phyloP scores from a whole-genome alignment of 1,140 invertebrate species.

The Ptiloglossa arizonensis region DNA sequence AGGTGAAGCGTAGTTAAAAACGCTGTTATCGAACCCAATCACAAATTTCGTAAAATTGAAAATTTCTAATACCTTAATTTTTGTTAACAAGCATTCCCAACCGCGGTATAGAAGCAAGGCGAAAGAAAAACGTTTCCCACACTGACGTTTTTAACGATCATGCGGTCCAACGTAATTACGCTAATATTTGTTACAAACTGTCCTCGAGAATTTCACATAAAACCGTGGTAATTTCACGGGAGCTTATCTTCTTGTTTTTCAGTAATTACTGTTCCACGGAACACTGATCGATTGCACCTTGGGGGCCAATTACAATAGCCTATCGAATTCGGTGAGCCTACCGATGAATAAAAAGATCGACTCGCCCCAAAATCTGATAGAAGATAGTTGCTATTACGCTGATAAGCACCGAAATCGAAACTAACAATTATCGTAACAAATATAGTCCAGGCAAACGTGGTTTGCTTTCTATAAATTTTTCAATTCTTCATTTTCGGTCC shows the following conservation, averaged over 20 bases:
- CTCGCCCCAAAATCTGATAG: neutral
- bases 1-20: no score
- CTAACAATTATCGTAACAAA: neutral
- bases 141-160: neutral
- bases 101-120: neutral
- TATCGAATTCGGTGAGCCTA: neutral
- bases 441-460: neutral
- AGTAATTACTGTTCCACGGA: slow-evolving; percentile 2
- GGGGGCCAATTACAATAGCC: slow-evolving; percentile 13
- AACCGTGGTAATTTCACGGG: slow-evolving; percentile 7
- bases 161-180: neutral
- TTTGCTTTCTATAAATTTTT: no score
- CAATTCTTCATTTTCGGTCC: no score
- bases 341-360: neutral
- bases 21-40: no score
- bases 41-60: no score
- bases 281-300: slow-evolving; percentile 1
- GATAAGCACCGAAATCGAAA: neutral
- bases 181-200: neutral
- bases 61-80: no score
- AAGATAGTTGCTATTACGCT: neutral
- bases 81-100: neutral
- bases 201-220: neutral
- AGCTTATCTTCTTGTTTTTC: slow-evolving; percentile 1
- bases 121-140: neutral